These are phyloP conservation scores for Melitaea cinxia DNA, from an alignment of 1,140 invertebrate genomes.

Conservation along the genomic window DNA sequence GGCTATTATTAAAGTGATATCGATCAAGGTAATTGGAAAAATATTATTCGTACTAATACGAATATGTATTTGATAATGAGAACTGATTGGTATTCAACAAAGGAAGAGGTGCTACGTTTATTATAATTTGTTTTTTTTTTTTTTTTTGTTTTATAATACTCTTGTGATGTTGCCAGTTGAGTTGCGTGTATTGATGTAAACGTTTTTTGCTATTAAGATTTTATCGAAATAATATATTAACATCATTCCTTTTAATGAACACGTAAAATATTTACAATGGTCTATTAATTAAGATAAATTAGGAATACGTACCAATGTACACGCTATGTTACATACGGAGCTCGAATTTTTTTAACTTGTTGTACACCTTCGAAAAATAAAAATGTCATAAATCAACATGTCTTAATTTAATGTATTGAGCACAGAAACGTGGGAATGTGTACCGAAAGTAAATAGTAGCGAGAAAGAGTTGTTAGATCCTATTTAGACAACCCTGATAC, in stretches of 20 bases:
- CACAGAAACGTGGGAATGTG: constrained; percentile 24
- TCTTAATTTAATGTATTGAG: constrained; percentile 6
- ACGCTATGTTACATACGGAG: background rate
- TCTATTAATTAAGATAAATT: background rate
- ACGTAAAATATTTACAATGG: background rate
- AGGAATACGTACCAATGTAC: background rate
- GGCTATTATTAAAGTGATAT: constrained; percentile 35
- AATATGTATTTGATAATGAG: constrained; percentile 39
- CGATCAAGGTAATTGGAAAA: constrained; percentile 33
- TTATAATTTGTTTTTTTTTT: constrained; percentile 20
- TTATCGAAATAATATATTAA: background rate
- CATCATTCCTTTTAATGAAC: background rate
- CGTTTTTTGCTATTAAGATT: background rate
- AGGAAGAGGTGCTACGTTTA: constrained; percentile 42
- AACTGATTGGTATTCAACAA: constrained; percentile 40
- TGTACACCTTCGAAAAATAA: background rate
- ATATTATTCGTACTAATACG: constrained; percentile 24
- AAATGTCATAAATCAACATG: background rate
- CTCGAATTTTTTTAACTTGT: background rate
- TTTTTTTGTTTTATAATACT: constrained; percentile 21
- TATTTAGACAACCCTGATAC: constrained; percentile 34
- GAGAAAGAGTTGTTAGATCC: constrained; percentile 22
- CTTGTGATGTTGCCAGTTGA: constrained; percentile 16
- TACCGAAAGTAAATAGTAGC: constrained; percentile 26
- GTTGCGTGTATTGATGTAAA: constrained; percentile 2